Percentiles rank a stretch among this genome's conserved stretches.
These are phyloP conservation scores for Thunnus maccoyii DNA, from an alignment of 2,113 vertebrate genomes.

Conservation along the genomic window DNA sequence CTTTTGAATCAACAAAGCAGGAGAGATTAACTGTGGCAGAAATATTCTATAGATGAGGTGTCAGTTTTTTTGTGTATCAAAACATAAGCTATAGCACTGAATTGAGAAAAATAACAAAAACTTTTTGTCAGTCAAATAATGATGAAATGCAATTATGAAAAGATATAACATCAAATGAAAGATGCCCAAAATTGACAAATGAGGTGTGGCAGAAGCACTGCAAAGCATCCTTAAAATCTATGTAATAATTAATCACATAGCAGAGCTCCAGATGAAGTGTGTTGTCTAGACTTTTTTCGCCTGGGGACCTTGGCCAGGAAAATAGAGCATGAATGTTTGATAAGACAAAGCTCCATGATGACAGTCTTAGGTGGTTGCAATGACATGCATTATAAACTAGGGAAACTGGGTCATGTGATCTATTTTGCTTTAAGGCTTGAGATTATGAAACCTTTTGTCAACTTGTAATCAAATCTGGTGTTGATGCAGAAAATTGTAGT, in stretches of 20 bases:
- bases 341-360: conserved; percentile 37
- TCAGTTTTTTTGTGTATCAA: neutral
- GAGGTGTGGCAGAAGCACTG: too few relatives aligned
- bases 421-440: neutral
- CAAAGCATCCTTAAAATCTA: neutral
- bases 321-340: conserved; percentile 67
- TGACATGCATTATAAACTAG: conserved; percentile 10
- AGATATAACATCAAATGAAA: neutral
- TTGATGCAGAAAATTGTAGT: neutral
- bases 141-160: neutral
- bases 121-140: neutral
- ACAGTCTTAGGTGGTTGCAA: neutral
- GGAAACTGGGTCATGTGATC: conserved; percentile 17
- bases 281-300: conserved; percentile 58
- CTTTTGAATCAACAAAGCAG: conserved; percentile 36
- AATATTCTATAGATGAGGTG: neutral
- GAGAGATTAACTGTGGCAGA: neutral
- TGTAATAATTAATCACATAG: conserved; percentile 38
- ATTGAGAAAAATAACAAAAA: neutral
- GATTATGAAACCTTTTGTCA: neutral
- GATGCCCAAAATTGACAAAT: neutral
- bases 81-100: neutral
- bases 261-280: conserved; percentile 33
- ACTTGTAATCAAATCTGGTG: neutral
- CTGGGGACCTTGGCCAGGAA: conserved; percentile 39